Evolutionary conservation across 2,797 vertebrate species (phyloP), one percentile per base, ranked within the genome.

Genomic region (Aplochiton taeniatus): DNA sequence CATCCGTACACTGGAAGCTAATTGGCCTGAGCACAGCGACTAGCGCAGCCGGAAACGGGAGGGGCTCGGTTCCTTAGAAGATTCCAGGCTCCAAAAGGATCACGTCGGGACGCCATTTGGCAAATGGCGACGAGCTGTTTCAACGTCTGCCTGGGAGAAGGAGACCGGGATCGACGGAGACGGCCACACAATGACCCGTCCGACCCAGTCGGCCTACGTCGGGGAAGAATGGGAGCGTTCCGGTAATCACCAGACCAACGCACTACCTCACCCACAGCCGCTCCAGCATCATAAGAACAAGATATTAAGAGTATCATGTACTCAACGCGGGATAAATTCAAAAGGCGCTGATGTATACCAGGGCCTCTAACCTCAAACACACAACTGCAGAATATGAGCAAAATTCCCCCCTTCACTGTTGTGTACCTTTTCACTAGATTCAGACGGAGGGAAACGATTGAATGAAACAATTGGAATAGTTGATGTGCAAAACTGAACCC

Each of bases 271-370:
- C 41, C 14, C 13, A 14, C 45, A 76, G 69, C 64, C 79, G 69
- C 84, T 83, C 75, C 74, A 61, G 73, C 79, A 85, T 85, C 61
- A 72, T 76, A 80, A 83, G 83, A 73, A 74, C 62, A 73, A 77
- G 76, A 84, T 80, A 87, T 85, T 66, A 74, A 83, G 77, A 78
- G 75, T 76, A 80, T 83, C 82, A 80, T 55, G 74, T 72, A 81
- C 81, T 82, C 80, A 85, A 81, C 80, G 82, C 82, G 68, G 76
- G 83, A 85, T 85, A 83, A 78, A 88, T 89, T 76, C 83, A 80
- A 84, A 70, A 73, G 2, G 31, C 31, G 6, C 31, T 31, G 31
- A 83, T 79, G 78, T 84, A 85, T 86, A 84, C 84, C 84, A 83
- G 73, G 74, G 73, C 72, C 11, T 42, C 64, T 69, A 76, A 68